Percentiles rank a stretch among this genome's conserved stretches.
Evolutionary conservation across 2,113 vertebrate species (phyloP).

Genomic region (Sclerurus mexicanus): DNA sequence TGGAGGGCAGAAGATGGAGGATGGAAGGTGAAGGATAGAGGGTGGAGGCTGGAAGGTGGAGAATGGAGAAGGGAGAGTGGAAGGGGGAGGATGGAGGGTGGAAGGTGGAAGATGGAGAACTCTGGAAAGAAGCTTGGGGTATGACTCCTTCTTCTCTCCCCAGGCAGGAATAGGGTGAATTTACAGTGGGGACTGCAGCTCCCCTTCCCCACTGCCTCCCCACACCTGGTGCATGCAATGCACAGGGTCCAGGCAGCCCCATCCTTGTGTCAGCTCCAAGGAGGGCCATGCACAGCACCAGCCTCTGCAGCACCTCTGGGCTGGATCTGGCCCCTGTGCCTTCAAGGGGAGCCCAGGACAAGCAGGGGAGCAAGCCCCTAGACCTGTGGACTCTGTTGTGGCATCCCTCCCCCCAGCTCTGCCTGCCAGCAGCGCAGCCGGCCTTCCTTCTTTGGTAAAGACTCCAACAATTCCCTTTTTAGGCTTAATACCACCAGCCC

Average conservation of each 20-base stretch:
- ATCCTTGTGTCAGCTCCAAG: background rate
- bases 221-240: background rate
- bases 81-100: background rate
- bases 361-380: background rate
- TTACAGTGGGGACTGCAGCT: accelerated
- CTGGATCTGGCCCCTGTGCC: background rate
- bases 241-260: background rate
- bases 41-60: too few species aligned
- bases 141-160: background rate
- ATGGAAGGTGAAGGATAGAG: too few species aligned
- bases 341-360: background rate
- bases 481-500: constrained; percentile 22
- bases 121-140: background rate
- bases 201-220: background rate
- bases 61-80: background rate
- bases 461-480: constrained; percentile 62
- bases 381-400: background rate
- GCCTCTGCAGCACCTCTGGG: background rate
- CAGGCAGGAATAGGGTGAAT: background rate
- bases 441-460: constrained; percentile 67
- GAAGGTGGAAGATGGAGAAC: background rate
- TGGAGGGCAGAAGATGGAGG: too few species aligned
- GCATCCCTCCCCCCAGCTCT: background rate
- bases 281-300: background rate
- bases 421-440: accelerated